Evolutionary conservation across 1,140 invertebrate species (phyloP).

Genomic region (Papilio xuthus): DNA sequence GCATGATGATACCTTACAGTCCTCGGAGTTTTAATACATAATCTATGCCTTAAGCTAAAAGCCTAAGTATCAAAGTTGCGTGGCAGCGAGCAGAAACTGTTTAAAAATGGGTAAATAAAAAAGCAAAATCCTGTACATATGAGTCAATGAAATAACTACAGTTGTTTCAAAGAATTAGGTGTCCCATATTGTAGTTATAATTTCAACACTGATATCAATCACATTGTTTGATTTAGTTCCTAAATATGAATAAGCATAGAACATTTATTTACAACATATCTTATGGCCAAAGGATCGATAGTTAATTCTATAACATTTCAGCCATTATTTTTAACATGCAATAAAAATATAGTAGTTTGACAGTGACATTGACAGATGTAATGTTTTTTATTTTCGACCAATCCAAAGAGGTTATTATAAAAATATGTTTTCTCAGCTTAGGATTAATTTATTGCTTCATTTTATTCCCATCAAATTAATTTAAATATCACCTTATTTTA

Average conservation of each 20-base stretch:
- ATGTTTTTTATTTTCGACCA: not conserved
- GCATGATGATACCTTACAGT: too few relatives aligned
- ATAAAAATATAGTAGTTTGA: not conserved
- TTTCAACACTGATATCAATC: not conserved
- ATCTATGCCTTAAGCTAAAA: not conserved
- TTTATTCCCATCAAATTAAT: not conserved
- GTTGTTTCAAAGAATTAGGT: not conserved
- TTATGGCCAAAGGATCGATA: too few relatives aligned
- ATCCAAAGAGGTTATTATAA: not conserved
- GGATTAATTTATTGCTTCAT: constrained; percentile 11
- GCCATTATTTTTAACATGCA: not conserved
- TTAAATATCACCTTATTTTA: constrained; percentile 13
- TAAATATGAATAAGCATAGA: too few relatives aligned
- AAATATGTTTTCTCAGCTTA: constrained; percentile 16
- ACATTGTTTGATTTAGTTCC: not conserved
- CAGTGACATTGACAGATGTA: not conserved
- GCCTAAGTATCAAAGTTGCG: not conserved
- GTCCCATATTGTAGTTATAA: not conserved
- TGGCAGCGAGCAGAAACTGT: not conserved
- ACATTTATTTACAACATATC: too few relatives aligned
- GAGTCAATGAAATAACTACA: not conserved
- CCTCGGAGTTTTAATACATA: not conserved
- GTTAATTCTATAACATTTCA: too few relatives aligned
- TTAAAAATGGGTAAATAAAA: not conserved
- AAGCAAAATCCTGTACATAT: not conserved